These are phyloP conservation scores for Anhinga anhinga DNA, from an alignment of 2,113 vertebrate species.

Conservation along the genomic window DNA sequence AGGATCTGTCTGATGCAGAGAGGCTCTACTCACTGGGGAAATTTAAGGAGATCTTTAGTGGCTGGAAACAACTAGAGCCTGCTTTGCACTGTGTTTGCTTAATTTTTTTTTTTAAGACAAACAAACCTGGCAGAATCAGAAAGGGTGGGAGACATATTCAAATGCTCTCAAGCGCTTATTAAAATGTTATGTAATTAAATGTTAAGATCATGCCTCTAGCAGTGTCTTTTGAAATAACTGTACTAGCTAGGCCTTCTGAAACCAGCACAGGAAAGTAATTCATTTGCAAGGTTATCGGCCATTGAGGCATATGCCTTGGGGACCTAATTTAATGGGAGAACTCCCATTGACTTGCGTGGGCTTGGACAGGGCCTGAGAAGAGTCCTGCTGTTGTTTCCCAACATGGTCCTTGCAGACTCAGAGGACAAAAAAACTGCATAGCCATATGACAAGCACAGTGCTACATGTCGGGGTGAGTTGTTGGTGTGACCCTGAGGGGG, in stretches of 20 bases:
- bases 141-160: slow-evolving; percentile 14
- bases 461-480: not conserved
- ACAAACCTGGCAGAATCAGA: slow-evolving; percentile 11
- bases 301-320: not conserved
- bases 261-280: not conserved
- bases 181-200: slow-evolving; percentile 58
- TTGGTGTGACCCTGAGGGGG: not conserved
- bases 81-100: not conserved
- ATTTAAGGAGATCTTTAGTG: not conserved
- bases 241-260: not conserved
- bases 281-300: slow-evolving; percentile 17
- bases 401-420: not conserved
- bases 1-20: not conserved
- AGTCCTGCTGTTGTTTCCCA: not conserved
- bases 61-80: not conserved
- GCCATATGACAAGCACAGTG: not conserved
- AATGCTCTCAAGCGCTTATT: not conserved
- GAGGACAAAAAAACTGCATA: not conserved
- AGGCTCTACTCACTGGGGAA: not conserved
- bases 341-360: slow-evolving; percentile 1
- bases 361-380: not conserved
- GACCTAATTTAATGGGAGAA: slow-evolving; percentile 17
- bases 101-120: not conserved
- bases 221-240: slow-evolving; percentile 38
- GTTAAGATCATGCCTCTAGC: slow-evolving; percentile 46